Conservation (phyloP, 2,797 vertebrate genomes). For the Tinamus major region DNA sequence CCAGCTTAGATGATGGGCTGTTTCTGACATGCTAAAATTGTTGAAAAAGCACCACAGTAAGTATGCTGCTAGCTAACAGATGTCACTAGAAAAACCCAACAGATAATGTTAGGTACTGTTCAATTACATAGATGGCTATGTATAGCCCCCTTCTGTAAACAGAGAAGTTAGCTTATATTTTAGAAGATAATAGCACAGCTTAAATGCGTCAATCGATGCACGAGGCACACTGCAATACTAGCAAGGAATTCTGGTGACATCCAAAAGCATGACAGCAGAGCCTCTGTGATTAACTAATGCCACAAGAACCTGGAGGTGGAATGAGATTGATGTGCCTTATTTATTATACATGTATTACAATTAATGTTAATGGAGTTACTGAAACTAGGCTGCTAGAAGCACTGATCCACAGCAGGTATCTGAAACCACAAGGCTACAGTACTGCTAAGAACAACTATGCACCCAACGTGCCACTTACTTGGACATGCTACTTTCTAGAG, state of each 20-base stretch:
- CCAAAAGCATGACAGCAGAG: not conserved
- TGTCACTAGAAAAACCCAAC: not conserved
- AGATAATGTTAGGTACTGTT: not conserved
- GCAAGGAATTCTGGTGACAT: not conserved
- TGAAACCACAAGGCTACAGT: not conserved
- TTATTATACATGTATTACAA: conserved; percentile 24
- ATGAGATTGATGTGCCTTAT: not conserved
- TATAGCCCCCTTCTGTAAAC: not conserved
- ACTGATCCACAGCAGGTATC: not conserved
- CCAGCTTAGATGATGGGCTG: not conserved
- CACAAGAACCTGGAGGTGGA: conserved; percentile 1
- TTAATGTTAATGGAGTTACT: not conserved
- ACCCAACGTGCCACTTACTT: not conserved
- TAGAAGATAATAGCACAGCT: not conserved
- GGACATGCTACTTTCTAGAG: not conserved
- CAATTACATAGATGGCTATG: not conserved
- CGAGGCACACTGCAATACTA: not conserved
- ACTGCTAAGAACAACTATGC: not conserved
- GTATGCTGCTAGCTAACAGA: not conserved
- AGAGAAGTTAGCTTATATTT: not conserved
- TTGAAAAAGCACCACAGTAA: not conserved
- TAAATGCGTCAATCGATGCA: not conserved
- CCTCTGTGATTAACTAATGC: not conserved
- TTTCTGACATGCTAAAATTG: not conserved
- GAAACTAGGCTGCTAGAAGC: conserved; percentile 3